Evolutionary conservation across 2,797 vertebrate species (phyloP), one percentile per base, ranked within the genome.

Genomic region (Tolypeutes matacus): DNA sequence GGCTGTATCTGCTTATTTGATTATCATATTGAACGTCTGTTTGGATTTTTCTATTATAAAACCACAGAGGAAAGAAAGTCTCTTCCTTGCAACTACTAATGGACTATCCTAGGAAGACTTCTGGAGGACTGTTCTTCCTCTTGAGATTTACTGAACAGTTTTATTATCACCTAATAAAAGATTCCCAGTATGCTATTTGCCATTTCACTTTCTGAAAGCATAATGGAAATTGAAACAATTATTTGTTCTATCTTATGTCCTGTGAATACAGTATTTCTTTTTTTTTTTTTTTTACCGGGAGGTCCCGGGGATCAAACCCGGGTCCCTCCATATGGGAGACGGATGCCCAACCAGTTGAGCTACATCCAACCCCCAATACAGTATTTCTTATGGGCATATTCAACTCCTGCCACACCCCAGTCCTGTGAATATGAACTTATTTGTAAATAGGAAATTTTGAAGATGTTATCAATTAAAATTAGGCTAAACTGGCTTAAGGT

Each of bases 1-100:
- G 75, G 7, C 4, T 95, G 0, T 62, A 7, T 62, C 58, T 93
- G 10, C 77, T 88, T 86, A 31, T 95, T 90, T 93, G 75, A 75
- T 53, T 76, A 70, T 84, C 9, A 17, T 21, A 4, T 62, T 62
- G 36, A 17, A 10, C 62, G 31, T 90, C 31, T 80, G 7, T 70
- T 42, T 93, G 70, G 29, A 95, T 94, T 92, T 95, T 36, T 89
- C 29, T 39, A 90, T 95, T 95, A 93, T 91, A 92, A 95, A 94
- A 76, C 58, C 56, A 23, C 72, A 18, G 73, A 82, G 64, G 49
- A 62, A 87, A 91, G 8, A 51, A 78, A 21, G 20, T 60, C 20
- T 84, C 49, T 94, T 49, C 7, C 17, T 75, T 70, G 13, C 11
- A 75, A 3, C n/a, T 80, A 6, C 65, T 34, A 70, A 10, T 53